phyloP scores from a whole-genome alignment of 2,888 invertebrate species.

The Microctonus aethiopoides region DNA sequence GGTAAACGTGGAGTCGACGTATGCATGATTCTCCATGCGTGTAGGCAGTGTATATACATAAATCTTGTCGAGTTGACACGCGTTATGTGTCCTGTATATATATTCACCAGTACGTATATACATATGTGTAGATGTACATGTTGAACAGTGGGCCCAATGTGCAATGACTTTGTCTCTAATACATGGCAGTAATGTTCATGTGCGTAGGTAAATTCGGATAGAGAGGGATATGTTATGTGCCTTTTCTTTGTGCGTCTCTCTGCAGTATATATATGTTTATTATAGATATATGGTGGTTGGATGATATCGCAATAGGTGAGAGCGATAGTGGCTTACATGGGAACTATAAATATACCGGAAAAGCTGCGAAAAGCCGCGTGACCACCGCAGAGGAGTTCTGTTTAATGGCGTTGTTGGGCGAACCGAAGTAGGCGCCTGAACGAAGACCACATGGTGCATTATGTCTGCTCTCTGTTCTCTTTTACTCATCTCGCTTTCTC shows the following conservation, averaged over 20 bases:
- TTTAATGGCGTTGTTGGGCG: constrained; percentile 45
- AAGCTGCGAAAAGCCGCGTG: constrained; percentile 50
- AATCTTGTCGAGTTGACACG: constrained; percentile 11
- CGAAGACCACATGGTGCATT: constrained; percentile 50
- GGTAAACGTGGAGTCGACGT: background rate
- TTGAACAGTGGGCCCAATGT: too few species aligned
- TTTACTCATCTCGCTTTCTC: constrained; percentile 17
- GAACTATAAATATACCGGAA: constrained; percentile 44
- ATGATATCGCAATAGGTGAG: constrained; percentile 3
- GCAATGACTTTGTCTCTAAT: too few species aligned
- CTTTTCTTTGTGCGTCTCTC: background rate
- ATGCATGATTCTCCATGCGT: constrained; percentile 12
- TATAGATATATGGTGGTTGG: background rate
- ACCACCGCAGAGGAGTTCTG: constrained; percentile 44
- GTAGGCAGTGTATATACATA: constrained; percentile 11
- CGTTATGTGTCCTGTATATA: constrained; percentile 7
- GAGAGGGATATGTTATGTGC: too few species aligned
- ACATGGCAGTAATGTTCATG: too few species aligned
- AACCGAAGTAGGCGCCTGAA: constrained; percentile 31
- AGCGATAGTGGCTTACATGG: constrained; percentile 23
- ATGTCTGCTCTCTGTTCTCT: constrained; percentile 42
- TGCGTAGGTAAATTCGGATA: too few species aligned
- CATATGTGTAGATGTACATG: background rate
- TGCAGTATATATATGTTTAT: background rate
- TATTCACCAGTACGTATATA: background rate